phyloP scores from a whole-genome alignment of 2,113 vertebrate genomes.

The Tupaia tana region DNA sequence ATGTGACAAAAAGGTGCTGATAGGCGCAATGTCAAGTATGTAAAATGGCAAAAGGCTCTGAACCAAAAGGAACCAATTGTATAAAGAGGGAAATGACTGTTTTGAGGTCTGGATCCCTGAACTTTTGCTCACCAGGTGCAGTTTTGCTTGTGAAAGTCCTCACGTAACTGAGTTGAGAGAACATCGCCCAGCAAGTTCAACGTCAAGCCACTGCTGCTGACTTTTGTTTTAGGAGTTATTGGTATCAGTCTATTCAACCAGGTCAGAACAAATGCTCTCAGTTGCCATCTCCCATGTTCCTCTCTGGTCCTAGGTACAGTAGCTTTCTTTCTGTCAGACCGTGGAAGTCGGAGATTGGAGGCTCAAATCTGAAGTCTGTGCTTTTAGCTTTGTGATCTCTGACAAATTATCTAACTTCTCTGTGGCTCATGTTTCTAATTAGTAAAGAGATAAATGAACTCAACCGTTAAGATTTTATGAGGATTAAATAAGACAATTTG shows the following conservation, averaged over 20 bases:
- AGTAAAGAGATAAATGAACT: neutral
- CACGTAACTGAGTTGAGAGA: neutral
- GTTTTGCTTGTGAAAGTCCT: neutral
- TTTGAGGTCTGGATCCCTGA: neutral
- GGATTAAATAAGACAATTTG: neutral
- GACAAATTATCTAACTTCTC: neutral
- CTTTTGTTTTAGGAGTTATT: neutral
- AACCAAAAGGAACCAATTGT: neutral
- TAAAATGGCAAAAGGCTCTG: neutral
- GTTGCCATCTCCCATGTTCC: neutral
- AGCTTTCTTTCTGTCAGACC: neutral
- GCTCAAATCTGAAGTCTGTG: neutral
- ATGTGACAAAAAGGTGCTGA: neutral
- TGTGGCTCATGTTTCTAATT: neutral
- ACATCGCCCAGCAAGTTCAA: neutral
- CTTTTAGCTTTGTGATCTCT: neutral
- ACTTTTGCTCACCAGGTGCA: neutral
- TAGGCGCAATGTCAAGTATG: neutral
- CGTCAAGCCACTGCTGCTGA: neutral
- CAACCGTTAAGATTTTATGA: neutral
- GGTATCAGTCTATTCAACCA: too few species aligned
- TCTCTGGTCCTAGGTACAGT: too few species aligned
- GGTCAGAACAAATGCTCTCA: neutral
- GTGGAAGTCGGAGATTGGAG: neutral
- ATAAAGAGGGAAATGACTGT: neutral